phyloP scores from a whole-genome alignment of 2,797 vertebrate species.

The Chaunax sp. region DNA sequence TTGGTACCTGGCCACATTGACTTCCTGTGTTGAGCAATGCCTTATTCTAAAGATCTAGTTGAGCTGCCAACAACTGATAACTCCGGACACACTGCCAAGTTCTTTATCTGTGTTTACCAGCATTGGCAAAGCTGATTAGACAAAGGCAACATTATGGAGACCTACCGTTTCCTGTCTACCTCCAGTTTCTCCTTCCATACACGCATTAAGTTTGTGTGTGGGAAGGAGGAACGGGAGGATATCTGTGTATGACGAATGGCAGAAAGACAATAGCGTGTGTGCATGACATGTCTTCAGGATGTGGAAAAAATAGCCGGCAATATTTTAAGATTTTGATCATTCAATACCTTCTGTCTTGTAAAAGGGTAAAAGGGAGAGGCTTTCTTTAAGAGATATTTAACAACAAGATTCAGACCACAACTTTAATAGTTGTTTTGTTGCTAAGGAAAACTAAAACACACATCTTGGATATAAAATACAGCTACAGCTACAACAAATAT shows the following conservation, averaged over 20 bases:
- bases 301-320: conserved; percentile 57
- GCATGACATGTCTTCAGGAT: conserved; percentile 58
- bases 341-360: conserved; percentile 41
- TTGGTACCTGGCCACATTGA: conserved; percentile 63
- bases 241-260: conserved; percentile 58
- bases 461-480: neutral
- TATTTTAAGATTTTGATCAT: conserved; percentile 61
- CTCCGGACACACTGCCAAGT: conserved; percentile 78
- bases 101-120: conserved; percentile 84
- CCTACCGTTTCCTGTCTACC: conserved; percentile 76
- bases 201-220: conserved; percentile 36
- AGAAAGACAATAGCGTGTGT: conserved; percentile 64
- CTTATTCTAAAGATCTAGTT: conserved; percentile 64
- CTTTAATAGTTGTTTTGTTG: neutral
- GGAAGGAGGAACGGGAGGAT: conserved; percentile 38
- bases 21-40: conserved; percentile 68
- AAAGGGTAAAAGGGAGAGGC: conserved; percentile 20
- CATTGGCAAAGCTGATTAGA: conserved; percentile 83
- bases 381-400: neutral
- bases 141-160: conserved; percentile 74
- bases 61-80: conserved; percentile 79
- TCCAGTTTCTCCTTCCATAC: conserved; percentile 59
- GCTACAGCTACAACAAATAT: neutral
- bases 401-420: neutral
- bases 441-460: neutral